These are phyloP conservation scores for Macrophya annulata DNA, from an alignment of 2,888 invertebrate species.

Conservation along the genomic window DNA sequence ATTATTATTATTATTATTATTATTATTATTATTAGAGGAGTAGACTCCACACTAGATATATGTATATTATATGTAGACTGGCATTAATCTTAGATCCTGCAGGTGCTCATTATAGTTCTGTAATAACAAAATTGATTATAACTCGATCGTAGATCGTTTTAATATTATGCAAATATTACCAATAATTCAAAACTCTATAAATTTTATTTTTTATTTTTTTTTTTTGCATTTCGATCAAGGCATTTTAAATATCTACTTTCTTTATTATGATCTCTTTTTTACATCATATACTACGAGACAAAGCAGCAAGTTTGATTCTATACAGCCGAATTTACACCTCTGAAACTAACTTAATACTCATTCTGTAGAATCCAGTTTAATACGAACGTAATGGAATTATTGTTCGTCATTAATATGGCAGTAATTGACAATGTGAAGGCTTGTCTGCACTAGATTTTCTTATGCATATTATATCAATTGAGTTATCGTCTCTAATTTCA, in stretches of 20 bases:
- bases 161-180: not conserved
- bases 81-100: not conserved
- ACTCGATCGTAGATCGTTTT: not conserved
- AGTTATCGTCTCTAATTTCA: not conserved
- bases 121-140: not conserved
- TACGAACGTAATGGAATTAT: not conserved
- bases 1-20: not conserved
- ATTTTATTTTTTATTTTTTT: too few species aligned
- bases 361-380: not conserved
- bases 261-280: not conserved
- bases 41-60: not conserved
- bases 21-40: not conserved
- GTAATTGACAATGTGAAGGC: not conserved
- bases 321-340: not conserved
- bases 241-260: not conserved
- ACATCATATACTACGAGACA: not conserved
- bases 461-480: not conserved
- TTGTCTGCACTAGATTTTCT: not conserved
- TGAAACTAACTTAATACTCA: not conserved
- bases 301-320: not conserved
- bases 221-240: not conserved
- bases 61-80: not conserved
- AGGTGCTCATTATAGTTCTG: not conserved
- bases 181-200: not conserved
- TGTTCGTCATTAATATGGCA: not conserved